Percentiles rank a stretch among this genome's conserved stretches.
Evolutionary conservation across 2,888 invertebrate genomes (phyloP).

Genomic region (Blastobasis lacticolella): DNA sequence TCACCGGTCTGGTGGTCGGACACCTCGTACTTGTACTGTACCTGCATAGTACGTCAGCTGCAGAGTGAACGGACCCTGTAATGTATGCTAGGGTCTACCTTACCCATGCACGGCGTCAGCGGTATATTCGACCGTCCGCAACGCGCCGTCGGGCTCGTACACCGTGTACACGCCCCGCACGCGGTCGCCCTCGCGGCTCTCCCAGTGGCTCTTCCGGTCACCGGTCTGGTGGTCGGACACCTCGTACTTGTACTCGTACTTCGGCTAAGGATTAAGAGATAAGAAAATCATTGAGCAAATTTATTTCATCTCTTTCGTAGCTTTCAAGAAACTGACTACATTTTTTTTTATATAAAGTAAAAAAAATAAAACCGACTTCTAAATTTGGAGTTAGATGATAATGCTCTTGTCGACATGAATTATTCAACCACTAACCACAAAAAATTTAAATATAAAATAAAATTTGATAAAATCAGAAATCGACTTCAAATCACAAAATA

Average conservation of each 20-base stretch:
- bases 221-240: slow-evolving; percentile 70
- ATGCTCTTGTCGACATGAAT: too few species aligned
- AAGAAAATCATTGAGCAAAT: too few species aligned
- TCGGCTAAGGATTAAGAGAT: slow-evolving; percentile 33
- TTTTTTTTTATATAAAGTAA: too few species aligned
- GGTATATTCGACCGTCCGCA: slow-evolving; percentile 65
- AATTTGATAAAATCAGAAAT: too few species aligned
- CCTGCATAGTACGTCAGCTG: neutral
- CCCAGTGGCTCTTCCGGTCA: slow-evolving; percentile 67
- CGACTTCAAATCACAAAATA: too few species aligned
- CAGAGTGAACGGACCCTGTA: slow-evolving; percentile 40
- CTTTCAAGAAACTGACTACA: too few species aligned
- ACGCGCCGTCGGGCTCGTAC: slow-evolving; percentile 66
- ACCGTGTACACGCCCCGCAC: slow-evolving; percentile 64
- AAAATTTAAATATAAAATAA: too few species aligned
- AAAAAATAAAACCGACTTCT: too few species aligned
- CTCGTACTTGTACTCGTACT: slow-evolving; percentile 70
- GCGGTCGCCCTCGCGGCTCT: slow-evolving; percentile 64
- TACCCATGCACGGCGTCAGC: slow-evolving; percentile 64
- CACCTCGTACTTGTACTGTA: slow-evolving; percentile 29
- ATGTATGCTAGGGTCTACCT: neutral
- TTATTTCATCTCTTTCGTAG: too few species aligned
- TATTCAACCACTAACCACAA: too few species aligned
- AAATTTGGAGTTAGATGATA: too few species aligned
- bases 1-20: slow-evolving; percentile 70